Evolutionary conservation across 2,113 vertebrate genomes (phyloP).

Genomic region (Pluvialis apricaria): DNA sequence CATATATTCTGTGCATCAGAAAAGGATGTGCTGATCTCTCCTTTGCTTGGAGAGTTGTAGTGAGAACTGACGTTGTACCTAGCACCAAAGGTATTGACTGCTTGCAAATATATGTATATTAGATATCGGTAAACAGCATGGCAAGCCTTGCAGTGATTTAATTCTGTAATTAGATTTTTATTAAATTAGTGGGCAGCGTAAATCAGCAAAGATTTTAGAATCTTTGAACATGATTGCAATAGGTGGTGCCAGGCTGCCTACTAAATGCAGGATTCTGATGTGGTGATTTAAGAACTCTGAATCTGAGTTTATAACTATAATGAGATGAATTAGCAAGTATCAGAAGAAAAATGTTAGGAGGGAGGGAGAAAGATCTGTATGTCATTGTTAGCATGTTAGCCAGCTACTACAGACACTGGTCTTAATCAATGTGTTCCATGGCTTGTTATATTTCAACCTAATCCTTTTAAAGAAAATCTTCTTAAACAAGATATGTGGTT

Average conservation of each 20-base stretch:
- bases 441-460: not conserved
- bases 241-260: not conserved
- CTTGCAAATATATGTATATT: not conserved
- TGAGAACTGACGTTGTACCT: not conserved
- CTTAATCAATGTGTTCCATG: not conserved
- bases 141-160: not conserved
- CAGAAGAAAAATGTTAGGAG: not conserved
- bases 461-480: not conserved
- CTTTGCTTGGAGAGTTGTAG: not conserved
- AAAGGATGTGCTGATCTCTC: not conserved
- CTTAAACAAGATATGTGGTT: not conserved
- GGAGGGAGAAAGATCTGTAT: not conserved
- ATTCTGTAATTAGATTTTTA: not conserved
- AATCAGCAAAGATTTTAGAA: not conserved
- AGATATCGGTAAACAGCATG: not conserved
- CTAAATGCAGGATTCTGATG: not conserved
- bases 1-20: not conserved
- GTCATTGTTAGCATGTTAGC: not conserved
- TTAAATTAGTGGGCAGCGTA: not conserved
- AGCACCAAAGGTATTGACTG: not conserved
- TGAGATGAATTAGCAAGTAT: not conserved
- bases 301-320: not conserved
- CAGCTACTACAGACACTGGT: not conserved
- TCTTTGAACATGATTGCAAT: not conserved
- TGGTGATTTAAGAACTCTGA: not conserved